Evolutionary conservation across 2,888 invertebrate genomes (phyloP).

Genomic region (Aplocera efformata): DNA sequence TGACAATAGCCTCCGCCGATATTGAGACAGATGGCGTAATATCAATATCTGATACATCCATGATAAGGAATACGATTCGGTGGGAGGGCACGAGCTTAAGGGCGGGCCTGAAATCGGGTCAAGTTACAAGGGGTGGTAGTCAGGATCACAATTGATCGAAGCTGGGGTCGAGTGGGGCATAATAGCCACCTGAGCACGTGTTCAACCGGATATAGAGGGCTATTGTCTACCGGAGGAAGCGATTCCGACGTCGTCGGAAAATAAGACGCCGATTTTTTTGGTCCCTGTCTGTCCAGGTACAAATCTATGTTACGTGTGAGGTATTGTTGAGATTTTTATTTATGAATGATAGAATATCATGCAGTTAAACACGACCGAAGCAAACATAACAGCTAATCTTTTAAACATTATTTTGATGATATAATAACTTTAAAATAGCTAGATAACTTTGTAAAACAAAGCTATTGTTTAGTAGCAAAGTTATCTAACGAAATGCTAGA

Average conservation of each 20-base stretch:
- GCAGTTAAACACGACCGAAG: slow-evolving; percentile 5
- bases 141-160: slow-evolving; percentile 50
- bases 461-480: too few relatives aligned
- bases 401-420: too few relatives aligned
- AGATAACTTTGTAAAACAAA: too few relatives aligned
- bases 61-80: slow-evolving; percentile 46
- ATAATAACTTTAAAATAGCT: too few relatives aligned
- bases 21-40: slow-evolving; percentile 58
- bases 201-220: slow-evolving; percentile 71
- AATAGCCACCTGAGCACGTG: slow-evolving; percentile 80
- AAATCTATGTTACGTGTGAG: slow-evolving; percentile 38
- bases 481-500: too few relatives aligned
- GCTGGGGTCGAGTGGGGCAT: slow-evolving; percentile 55
- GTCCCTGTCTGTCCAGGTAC: slow-evolving; percentile 35
- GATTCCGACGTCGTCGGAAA: slow-evolving; percentile 69
- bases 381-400: slow-evolving; percentile 8
- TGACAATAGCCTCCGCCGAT: slow-evolving; percentile 41
- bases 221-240: slow-evolving; percentile 76
- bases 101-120: slow-evolving; percentile 68
- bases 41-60: slow-evolving; percentile 44
- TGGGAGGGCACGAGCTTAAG: slow-evolving; percentile 72
- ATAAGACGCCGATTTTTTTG: slow-evolving; percentile 66
- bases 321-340: slow-evolving; percentile 21
- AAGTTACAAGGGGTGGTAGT: slow-evolving; percentile 67
- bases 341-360: slow-evolving; percentile 14